Base-by-base conservation (phyloP, 1,140 invertebrate species). In the Halesus radiatus region DNA sequence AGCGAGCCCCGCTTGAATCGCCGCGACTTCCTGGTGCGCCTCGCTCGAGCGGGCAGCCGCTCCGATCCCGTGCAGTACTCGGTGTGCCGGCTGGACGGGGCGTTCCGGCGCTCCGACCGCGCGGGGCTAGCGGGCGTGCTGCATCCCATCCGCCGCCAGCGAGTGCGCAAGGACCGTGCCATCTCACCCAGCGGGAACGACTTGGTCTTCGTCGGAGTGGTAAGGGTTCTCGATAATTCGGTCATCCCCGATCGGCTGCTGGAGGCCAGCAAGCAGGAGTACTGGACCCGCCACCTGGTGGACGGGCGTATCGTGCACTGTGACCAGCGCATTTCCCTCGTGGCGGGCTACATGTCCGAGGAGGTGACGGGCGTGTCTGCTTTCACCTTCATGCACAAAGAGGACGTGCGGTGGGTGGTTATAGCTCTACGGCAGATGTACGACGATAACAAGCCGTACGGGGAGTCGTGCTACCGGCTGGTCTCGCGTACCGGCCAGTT, bases 351-450 rank as follows among this genome's bases (percentile, higher is more conserved):
- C 85, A 93, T 97, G 92, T 93, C 94, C 16, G 94, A 96, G 76
- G 96, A 97, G 89, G 94, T 98, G 5, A 92, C 92, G 29, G 95
- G 96, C 3, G 87, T 93, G 62, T 96, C 93, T 80, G 96, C 95
- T 1, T 97, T 97, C 85, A 92, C 92, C 68, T 98, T 95, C 85
- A 97, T 98, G 93, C 95, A 96, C 88, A 93, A 93, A 85, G 95
- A 97, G 58, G 96, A 98, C 89, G 94, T 95, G 6, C 91, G 93
- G 78, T 97, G 95, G 93, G 94, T 95, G 1, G 93, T 96, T 84
- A 93, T 96, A 81, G 95, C 95, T 0, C 90, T 97, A 75, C 90
- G 94, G 84, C 94, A 96, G 88, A 97, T 97, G 96, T 96, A 96
- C 87, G 94, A 94, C 84, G 92, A 92, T 84, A 93, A 93, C 52